Conservation (phyloP, 2,888 invertebrate species). For the Masnerella sp. region DNA sequence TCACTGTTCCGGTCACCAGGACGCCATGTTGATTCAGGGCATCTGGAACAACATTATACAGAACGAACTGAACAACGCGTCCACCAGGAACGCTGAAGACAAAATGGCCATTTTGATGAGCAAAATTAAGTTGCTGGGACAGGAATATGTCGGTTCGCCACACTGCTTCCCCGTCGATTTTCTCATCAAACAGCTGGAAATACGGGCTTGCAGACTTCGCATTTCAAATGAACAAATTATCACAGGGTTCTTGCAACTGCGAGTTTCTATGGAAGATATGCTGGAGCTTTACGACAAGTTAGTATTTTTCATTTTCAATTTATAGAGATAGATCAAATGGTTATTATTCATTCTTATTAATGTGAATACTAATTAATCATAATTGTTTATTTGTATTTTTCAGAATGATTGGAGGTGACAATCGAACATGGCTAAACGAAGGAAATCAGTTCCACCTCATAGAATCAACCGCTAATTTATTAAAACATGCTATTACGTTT, state of each 20-base stretch:
- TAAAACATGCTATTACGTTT: constrained; percentile 84
- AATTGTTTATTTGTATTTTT: no score
- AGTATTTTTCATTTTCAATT: constrained; percentile 66
- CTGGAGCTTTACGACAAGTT: constrained; percentile 90
- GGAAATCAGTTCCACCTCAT: constrained; percentile 92
- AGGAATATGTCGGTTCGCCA: constrained; percentile 88
- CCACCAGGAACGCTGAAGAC: constrained; percentile 79
- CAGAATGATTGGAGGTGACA: constrained; percentile 88
- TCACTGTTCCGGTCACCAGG: constrained; percentile 95
- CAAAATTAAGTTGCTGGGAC: constrained; percentile 87
- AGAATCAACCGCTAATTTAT: constrained; percentile 85
- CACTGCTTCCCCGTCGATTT: constrained; percentile 93
- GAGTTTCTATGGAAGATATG: constrained; percentile 87
- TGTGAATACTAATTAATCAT: no score
- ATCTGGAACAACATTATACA: constrained; percentile 93
- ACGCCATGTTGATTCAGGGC: constrained; percentile 90
- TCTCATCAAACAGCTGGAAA: constrained; percentile 88
- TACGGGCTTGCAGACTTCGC: constrained; percentile 85
- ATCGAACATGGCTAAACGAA: constrained; percentile 90
- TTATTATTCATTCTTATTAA: no score
- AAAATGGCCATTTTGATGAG: constrained; percentile 84
- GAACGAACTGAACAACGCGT: constrained; percentile 80
- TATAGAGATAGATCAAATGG: background rate
- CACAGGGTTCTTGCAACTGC: constrained; percentile 85
- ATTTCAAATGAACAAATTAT: constrained; percentile 88